Evolutionary conservation across 2,888 invertebrate genomes (phyloP).

Genomic region (Drosophila cyrtoloma): DNA sequence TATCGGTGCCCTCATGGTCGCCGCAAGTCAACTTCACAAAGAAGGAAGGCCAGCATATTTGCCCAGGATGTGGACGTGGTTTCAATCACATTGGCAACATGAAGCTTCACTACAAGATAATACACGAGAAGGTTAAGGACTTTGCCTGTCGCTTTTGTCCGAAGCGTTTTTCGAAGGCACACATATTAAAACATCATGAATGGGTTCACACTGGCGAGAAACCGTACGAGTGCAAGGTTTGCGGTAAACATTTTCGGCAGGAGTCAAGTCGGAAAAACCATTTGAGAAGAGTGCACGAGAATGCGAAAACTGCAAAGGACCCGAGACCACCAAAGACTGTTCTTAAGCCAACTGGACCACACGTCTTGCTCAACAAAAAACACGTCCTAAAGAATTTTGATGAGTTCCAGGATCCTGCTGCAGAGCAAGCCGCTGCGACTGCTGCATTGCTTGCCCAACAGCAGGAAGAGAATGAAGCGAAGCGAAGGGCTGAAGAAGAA

Average conservation of each 20-base stretch:
- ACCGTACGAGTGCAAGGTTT: slow-evolving; percentile 79
- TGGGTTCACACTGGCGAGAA: slow-evolving; percentile 84
- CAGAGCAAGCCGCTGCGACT: slow-evolving; percentile 74
- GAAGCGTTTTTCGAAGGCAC: slow-evolving; percentile 82
- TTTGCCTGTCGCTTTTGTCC: slow-evolving; percentile 83
- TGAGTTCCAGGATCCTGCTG: slow-evolving; percentile 67
- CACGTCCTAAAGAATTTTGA: slow-evolving; percentile 52
- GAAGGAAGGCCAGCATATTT: slow-evolving; percentile 83
- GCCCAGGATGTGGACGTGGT: slow-evolving; percentile 81
- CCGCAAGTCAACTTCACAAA: slow-evolving; percentile 83
- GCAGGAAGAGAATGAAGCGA: slow-evolving; percentile 71
- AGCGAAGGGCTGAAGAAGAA: slow-evolving; percentile 70
- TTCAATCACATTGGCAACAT: slow-evolving; percentile 83
- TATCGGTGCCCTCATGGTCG: slow-evolving; percentile 80
- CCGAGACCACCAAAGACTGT: slow-evolving; percentile 41
- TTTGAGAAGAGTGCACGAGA: slow-evolving; percentile 76
- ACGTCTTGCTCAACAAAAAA: slow-evolving; percentile 28
- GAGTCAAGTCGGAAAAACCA: slow-evolving; percentile 79
- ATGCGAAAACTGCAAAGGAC: slow-evolving; percentile 50
- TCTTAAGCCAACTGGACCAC: slow-evolving; percentile 45
- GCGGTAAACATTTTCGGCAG: slow-evolving; percentile 82
- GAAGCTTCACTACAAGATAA: slow-evolving; percentile 81
- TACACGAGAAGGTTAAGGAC: slow-evolving; percentile 83
- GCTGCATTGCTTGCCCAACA: slow-evolving; percentile 78
- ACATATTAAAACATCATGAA: slow-evolving; percentile 82